Conservation (phyloP, 2,888 invertebrate species). For the Lasioglossum zephyrum region DNA sequence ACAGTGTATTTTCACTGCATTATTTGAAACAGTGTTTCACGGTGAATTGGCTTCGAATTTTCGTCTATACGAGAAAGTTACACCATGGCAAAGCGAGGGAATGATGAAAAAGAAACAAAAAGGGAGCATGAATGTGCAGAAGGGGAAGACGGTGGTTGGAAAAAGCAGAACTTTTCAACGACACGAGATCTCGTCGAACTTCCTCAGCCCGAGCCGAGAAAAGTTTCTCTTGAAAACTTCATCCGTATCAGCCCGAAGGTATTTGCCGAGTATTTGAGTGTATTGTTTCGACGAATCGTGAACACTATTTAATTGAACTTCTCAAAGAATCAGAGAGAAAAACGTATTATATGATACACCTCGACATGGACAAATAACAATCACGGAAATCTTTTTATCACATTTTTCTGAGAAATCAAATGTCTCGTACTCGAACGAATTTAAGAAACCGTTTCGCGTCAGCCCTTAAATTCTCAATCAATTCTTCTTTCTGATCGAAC, state of each 20-base stretch:
- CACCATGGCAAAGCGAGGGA: constrained; percentile 1
- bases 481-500: not conserved
- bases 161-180: constrained; percentile 47
- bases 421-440: not conserved
- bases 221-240: constrained; percentile 38
- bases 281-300: constrained; percentile 40
- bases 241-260: constrained; percentile 22
- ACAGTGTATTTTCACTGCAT: constrained; percentile 33
- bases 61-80: constrained; percentile 34
- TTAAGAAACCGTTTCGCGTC: not conserved
- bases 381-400: not conserved
- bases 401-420: not conserved
- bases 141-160: constrained; percentile 26
- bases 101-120: constrained; percentile 18
- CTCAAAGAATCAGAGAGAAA: not conserved
- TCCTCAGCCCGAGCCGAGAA: constrained; percentile 2
- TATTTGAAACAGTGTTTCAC: constrained; percentile 43
- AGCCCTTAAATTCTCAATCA: no score
- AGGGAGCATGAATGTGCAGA: not conserved
- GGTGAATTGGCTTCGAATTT: constrained; percentile 46
- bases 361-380: constrained; percentile 1
- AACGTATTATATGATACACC: not conserved
- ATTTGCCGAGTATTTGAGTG: constrained; percentile 26
- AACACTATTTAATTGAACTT: constrained; percentile 38
- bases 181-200: constrained; percentile 50